phyloP scores from a whole-genome alignment of 2,113 vertebrate genomes.

The Butorides virescens region DNA sequence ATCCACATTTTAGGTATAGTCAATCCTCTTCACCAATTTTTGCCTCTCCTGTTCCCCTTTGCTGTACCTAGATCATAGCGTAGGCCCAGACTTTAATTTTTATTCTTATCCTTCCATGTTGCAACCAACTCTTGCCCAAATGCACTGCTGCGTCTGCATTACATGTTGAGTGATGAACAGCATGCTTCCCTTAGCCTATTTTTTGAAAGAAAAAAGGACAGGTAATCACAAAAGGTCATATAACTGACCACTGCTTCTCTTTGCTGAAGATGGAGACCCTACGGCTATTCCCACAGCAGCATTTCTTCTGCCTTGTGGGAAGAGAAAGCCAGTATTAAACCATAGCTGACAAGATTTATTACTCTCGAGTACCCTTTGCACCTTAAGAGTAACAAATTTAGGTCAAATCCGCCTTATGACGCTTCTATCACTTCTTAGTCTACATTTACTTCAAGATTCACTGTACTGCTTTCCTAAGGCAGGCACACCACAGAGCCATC shows the following conservation, averaged over 20 bases:
- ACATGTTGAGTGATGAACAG: background rate
- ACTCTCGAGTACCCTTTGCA: background rate
- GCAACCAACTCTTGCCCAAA: background rate
- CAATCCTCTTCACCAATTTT: background rate
- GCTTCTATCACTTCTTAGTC: background rate
- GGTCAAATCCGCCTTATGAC: background rate
- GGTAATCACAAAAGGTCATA: background rate
- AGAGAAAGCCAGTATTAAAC: background rate
- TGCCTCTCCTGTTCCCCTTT: background rate
- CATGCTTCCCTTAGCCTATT: background rate
- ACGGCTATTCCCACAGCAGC: background rate
- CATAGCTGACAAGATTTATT: conserved; percentile 17
- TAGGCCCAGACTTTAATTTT: background rate
- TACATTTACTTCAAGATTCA: background rate
- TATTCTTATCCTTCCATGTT: background rate
- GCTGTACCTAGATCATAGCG: background rate
- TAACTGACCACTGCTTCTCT: background rate
- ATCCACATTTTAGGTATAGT: background rate
- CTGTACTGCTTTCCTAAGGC: background rate
- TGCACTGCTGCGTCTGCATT: background rate
- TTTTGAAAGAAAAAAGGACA: background rate
- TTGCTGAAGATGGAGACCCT: background rate
- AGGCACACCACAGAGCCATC: background rate
- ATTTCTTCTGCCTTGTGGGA: background rate
- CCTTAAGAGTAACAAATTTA: conserved; percentile 17